These are phyloP conservation scores for Malacosoma neustria DNA, from an alignment of 2,888 invertebrate species.

Conservation along the genomic window DNA sequence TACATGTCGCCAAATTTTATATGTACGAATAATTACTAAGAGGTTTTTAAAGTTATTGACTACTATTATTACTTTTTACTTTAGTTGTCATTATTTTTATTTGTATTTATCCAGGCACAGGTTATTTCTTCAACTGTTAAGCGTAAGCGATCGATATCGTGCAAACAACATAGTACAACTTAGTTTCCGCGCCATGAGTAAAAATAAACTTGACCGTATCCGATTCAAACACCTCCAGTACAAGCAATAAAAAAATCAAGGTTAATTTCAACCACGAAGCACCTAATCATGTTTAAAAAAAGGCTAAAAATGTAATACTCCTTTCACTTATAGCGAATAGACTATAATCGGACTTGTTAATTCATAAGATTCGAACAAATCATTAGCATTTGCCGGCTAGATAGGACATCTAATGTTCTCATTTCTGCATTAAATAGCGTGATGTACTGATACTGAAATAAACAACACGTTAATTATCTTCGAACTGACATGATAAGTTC, in stretches of 20 bases:
- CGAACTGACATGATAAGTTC: conserved; percentile 41
- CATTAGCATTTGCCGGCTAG: conserved; percentile 1
- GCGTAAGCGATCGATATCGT: too few relatives aligned
- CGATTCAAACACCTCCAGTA: too few relatives aligned
- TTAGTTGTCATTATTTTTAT: too few relatives aligned
- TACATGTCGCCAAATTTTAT: too few relatives aligned
- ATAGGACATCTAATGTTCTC: conserved; percentile 2
- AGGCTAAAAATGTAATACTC: conserved; percentile 22
- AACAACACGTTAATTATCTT: conserved; percentile 36
- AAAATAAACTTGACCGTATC: too few relatives aligned
- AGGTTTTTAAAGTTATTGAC: too few relatives aligned
- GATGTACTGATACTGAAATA: conserved; percentile 34
- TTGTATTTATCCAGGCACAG: too few relatives aligned
- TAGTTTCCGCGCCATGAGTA: too few relatives aligned
- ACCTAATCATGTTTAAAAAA: conserved; percentile 23
- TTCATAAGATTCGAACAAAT: conserved; percentile 2
- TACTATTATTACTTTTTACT: too few relatives aligned
- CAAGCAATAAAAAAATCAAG: conserved; percentile 30
- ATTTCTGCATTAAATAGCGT: conserved; percentile 4
- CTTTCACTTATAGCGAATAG: conserved; percentile 34
- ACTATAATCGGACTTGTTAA: conserved; percentile 8
- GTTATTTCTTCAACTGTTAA: too few relatives aligned
- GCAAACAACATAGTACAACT: too few relatives aligned
- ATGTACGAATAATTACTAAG: too few relatives aligned
- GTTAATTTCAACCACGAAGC: conserved; percentile 35